Percentiles rank a stretch among this genome's conserved stretches.
These are phyloP conservation scores for Chaetodon trifascialis DNA, from an alignment of 2,113 vertebrate species.

Conservation along the genomic window DNA sequence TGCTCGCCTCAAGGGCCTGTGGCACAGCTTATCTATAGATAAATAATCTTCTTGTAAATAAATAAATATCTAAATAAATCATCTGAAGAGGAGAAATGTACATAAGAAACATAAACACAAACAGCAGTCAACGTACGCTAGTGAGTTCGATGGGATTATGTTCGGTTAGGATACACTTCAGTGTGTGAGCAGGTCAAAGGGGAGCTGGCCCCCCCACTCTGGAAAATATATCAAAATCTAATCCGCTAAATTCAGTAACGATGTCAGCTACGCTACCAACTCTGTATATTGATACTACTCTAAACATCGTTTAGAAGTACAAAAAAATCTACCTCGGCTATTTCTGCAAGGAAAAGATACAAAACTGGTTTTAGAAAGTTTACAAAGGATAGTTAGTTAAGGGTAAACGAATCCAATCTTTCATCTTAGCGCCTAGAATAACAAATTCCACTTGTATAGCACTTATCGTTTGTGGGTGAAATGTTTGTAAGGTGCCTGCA, in stretches of 20 bases:
- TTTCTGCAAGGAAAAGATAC: constrained; percentile 72
- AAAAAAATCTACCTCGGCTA: constrained; percentile 65
- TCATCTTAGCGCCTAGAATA: constrained; percentile 16
- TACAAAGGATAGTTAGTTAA: constrained; percentile 69
- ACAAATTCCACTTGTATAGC: constrained; percentile 48
- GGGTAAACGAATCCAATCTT: constrained; percentile 56
- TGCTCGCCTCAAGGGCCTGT: constrained; percentile 26
- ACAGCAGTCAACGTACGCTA: not conserved
- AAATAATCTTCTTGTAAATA: constrained; percentile 61
- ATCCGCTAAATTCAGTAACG: constrained; percentile 31
- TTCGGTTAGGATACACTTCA: constrained; percentile 8
- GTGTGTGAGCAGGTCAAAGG: constrained; percentile 22
- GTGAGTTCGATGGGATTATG: constrained; percentile 15
- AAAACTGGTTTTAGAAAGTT: constrained; percentile 78
- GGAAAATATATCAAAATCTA: constrained; percentile 70
- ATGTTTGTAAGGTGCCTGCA: constrained; percentile 23
- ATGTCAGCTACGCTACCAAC: constrained; percentile 33
- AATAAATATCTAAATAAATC: constrained; percentile 69
- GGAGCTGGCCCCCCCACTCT: constrained; percentile 34
- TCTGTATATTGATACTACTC: constrained; percentile 40
- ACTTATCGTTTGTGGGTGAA: constrained; percentile 41
- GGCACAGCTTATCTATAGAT: constrained; percentile 47
- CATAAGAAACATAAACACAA: constrained; percentile 31
- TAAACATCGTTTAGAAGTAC: constrained; percentile 66
- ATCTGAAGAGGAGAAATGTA: constrained; percentile 30